Base-by-base conservation (phyloP, 2,797 vertebrate species). In the Micropoecilia bifurca region DNA sequence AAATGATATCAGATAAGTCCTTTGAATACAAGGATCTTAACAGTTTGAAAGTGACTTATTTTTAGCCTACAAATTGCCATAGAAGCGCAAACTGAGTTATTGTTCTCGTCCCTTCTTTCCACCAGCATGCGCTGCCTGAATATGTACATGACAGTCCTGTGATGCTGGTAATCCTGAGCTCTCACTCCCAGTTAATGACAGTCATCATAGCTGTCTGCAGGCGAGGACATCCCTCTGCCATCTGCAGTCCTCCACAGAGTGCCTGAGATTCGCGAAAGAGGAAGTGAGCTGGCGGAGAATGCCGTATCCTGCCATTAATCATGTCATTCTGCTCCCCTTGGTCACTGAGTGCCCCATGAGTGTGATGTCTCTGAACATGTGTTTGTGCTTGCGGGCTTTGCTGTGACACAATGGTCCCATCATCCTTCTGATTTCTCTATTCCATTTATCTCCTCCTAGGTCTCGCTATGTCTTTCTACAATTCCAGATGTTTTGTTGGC, bases 171-270 rank as follows among this genome's bases (percentile, higher is more conserved):
- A 77, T 85, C 80, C 43, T 73, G 79, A 82, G 79, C 45, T 82
- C 77, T 80, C 82, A 82, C 86, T 90, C 90, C 87, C 87, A 87
- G 81, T 83, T 93, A 93, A 94, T 93, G 90, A 90, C 87, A 84
- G 90, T 92, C 89, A 93, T 93, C 85, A 91, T 83, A 89, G 82
- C 80, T 88, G 88, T 90, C 87, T 83, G 82, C 85, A 80, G 88
- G 86, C 85, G 77, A 61, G 68, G 28, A 25, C 80, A 78, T 86
- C 88, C 76, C 81, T 83, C 87, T 84, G 74, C 88, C 86, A 89
- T 90, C 91, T 91, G 92, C 89, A 91, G 78, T 73, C 83, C 71
- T 82, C 82, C 76, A 74, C 75, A 76, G 59, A 77, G 50, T 83
- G 88, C 74, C n/a, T 22, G 75, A 83, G 74, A 82, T 78, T 53